Evolutionary conservation across 2,888 invertebrate species (phyloP).

Genomic region (Reticulitermes lucifugus): DNA sequence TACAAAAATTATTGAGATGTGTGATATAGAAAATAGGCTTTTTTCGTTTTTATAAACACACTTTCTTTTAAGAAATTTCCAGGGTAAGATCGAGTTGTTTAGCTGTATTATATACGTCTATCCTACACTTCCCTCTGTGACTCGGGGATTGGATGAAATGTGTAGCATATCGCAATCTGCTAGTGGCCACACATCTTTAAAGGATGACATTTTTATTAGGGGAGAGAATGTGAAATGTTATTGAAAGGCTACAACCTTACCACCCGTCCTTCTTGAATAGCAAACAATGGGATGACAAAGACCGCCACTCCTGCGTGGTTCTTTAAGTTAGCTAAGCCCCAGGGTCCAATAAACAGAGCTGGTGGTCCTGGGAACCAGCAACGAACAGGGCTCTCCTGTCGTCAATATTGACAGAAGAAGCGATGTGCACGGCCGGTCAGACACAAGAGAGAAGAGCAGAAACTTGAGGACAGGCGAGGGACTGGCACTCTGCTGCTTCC

Average conservation of each 20-base stretch:
- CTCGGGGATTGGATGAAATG: too few relatives aligned
- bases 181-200: too few relatives aligned
- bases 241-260: not conserved
- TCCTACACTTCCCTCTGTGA: too few relatives aligned
- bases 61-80: too few relatives aligned
- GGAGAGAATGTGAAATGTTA: not conserved
- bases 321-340: constrained; percentile 28
- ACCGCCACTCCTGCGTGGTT: not conserved
- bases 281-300: constrained; percentile 2
- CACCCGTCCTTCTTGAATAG: not conserved
- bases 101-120: too few relatives aligned
- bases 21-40: too few relatives aligned
- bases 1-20: too few relatives aligned
- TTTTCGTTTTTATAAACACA: too few relatives aligned
- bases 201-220: not conserved
- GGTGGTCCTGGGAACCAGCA: constrained; percentile 2
- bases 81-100: too few relatives aligned
- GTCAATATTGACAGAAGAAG: constrained; percentile 56
- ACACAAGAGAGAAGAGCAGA: not conserved
- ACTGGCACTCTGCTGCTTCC: not conserved
- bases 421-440: not conserved
- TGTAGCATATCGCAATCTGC: too few relatives aligned
- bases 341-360: constrained; percentile 45
- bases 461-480: constrained; percentile 11
- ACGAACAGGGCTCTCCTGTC: constrained; percentile 32